Percentiles rank a stretch among this genome's conserved stretches.
Evolutionary conservation across 2,888 invertebrate genomes (phyloP).

Genomic region (Melinaea marsaeus): DNA sequence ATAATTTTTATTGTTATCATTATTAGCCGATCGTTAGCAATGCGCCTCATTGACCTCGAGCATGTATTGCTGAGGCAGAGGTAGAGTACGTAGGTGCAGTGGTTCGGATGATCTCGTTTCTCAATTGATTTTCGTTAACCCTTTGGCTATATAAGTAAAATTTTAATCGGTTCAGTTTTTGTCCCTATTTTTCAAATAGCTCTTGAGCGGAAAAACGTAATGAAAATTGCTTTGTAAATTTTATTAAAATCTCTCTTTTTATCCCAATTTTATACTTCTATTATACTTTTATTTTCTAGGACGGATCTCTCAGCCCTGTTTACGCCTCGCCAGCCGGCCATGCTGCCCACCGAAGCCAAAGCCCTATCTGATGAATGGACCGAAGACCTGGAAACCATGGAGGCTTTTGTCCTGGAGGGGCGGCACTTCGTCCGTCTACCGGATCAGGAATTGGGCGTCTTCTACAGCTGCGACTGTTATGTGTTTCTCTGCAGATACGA

Average conservation of each 20-base stretch:
- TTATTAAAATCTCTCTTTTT: not conserved
- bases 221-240: no score
- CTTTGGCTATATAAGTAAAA: no score
- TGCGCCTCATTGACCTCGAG: no score
- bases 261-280: not conserved
- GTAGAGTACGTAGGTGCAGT: no score
- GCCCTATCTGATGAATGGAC: constrained; percentile 97
- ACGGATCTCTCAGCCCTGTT: constrained; percentile 97
- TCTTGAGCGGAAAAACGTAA: no score
- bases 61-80: no score
- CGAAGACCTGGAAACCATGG: constrained; percentile 98
- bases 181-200: no score
- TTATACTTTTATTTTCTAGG: constrained; percentile 54
- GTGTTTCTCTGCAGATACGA: constrained; percentile 98
- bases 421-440: constrained; percentile 98
- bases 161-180: no score
- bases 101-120: no score
- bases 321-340: constrained; percentile 94
- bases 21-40: no score
- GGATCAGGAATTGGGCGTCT: constrained; percentile 93
- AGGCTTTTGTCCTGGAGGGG: constrained; percentile 97
- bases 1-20: no score
- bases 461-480: constrained; percentile 97
- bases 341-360: constrained; percentile 89
- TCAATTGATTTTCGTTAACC: no score